Evolutionary conservation across 1,140 invertebrate species (phyloP), one percentile per base, ranked within the genome.

Genomic region (Drosophila bipectinata): DNA sequence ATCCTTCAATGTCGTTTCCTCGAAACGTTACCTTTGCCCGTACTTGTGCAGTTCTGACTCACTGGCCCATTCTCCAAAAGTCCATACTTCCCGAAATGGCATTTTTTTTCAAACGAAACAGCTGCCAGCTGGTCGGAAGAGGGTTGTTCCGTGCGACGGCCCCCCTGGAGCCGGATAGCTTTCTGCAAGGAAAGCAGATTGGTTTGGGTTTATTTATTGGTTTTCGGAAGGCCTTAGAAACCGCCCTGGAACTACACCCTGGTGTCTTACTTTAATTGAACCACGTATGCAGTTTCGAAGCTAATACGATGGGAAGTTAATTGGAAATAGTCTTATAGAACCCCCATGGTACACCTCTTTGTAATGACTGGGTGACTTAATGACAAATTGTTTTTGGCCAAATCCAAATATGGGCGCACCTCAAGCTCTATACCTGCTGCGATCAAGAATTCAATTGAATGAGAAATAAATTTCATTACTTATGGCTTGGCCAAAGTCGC

Each of bases 391-490:
- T 54, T 57, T 73, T 73, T 67, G 52, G 41, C 37, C 54, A 41
- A 61, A 47, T 34, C 72, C 49, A 49, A 58, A 57, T 63, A 64
- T 47, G 53, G 63, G 12, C 37, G 32, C 69, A 56, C 44, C 56
- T 59, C 45, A 15, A 53, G 57, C 39, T 10, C 9, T 44, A 37
- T 48, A 53, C 39, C 34, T 47, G 58, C 41, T 55, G 26, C 45
- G 53, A 56, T 34, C 28, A 73, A 53, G 54, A 71, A 85, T 77
- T 75, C 48, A 81, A 85, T 85, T 77, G 78, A 84, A 84, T 85
- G 66, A 21, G 61, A 71, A 72, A 76, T 73, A 66, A 61, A 66
- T 73, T 80, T 72, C 60, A 77, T 87, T 77, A 80, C 74, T 72
- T 67, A 80, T 61, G 78, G 77, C 77, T 79, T 68, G 76, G 76